Evolutionary conservation across 1,140 invertebrate species (phyloP), one percentile per base, ranked within the genome.

Genomic region (Camponotus floridanus): DNA sequence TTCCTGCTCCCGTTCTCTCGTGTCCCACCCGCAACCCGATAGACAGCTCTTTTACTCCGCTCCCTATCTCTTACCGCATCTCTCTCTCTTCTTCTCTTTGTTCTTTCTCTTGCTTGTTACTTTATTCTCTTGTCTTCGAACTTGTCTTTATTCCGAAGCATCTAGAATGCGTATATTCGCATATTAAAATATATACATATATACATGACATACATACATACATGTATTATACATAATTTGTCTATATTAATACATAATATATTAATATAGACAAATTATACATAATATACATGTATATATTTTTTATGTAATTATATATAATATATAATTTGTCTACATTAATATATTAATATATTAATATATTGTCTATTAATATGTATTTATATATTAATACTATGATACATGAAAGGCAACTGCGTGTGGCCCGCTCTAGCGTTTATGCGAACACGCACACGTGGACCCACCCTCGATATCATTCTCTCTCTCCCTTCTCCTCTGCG

Each of bases 101-200:
- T 3, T 51, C 15, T 18, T 15, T 51, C 4, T 31, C 55, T 59
- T 36, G 31, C 70, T 61, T 55, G 71, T 81, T 81, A 81, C 78
- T 81, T 81, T 71, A 81, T 83, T 57, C 73, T 74, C 68, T 83
- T 74, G 68, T 48, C 55, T 74, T 62, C 26, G 13, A 39, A 61
- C 79, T 83, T 62, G 79, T 61, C 79, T 83, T 83, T 74, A 73
- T 74, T 81, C 39, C 68, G 68, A 73, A 39, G 55, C 31, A 45
- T 83, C 79, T 74, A 74, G 39, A 61, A 73, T 68, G 57, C 36
- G 57, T 76, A 42, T 33, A n/a, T 21, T 67, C 26, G 26, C 42
- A 15, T 45, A 42, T 42, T 26, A 26, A 26, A 26, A 26, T 26
- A 26, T 39, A 39, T 39, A 6, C 6, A 39, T 64, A 45, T 3